Evolutionary conservation across 2,797 vertebrate genomes (phyloP).

Genomic region (Cheirogaleus major): DNA sequence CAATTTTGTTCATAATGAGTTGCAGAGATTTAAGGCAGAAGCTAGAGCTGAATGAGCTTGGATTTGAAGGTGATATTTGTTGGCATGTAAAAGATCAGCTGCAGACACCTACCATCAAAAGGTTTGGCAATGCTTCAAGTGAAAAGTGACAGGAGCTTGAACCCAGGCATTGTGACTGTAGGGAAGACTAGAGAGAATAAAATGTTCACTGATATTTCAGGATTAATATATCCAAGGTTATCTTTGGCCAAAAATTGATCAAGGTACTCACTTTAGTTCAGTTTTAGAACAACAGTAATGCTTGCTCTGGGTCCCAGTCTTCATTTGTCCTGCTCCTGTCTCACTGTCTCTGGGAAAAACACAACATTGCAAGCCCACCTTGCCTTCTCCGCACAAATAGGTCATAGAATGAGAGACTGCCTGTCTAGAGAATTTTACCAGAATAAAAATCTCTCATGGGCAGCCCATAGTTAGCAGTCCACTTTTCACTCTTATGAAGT

Average conservation of each 20-base stretch:
- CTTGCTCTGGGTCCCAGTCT: neutral
- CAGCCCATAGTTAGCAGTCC: neutral
- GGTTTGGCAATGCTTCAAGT: neutral
- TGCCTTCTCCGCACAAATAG: neutral
- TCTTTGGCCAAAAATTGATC: neutral
- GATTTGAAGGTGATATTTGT: neutral
- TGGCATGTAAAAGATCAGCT: neutral
- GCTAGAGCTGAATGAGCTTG: neutral
- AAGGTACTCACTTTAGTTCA: neutral
- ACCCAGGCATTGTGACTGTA: accelerated
- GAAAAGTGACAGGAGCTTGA: neutral
- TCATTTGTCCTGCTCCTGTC: neutral
- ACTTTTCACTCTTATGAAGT: neutral
- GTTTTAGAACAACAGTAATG: neutral
- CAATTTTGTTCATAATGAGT: neutral
- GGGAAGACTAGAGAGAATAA: neutral
- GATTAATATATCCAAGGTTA: neutral
- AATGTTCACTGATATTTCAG: neutral
- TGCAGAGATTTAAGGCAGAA: neutral
- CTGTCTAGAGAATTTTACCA: neutral
- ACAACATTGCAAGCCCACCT: neutral
- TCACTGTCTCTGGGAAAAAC: neutral
- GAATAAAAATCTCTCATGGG: neutral
- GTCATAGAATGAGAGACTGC: neutral
- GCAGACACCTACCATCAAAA: neutral